These are phyloP conservation scores for Fistularia tabacaria DNA, from an alignment of 2,797 vertebrate genomes.

Conservation along the genomic window DNA sequence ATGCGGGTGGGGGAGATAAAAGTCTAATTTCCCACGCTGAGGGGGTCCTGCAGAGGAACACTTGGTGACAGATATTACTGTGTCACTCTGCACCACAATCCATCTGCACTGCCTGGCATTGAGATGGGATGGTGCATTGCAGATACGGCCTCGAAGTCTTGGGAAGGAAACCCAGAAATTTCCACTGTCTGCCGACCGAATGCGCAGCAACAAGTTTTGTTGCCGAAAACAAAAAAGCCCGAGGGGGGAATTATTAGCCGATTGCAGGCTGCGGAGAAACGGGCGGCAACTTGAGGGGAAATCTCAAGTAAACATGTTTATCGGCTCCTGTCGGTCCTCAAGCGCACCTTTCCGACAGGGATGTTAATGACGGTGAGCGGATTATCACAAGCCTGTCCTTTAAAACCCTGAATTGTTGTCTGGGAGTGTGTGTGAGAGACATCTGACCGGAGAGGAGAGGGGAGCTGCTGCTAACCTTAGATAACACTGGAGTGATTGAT, in stretches of 20 bases:
- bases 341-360: too few relatives aligned
- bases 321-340: too few relatives aligned
- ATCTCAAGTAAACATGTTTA: too few relatives aligned
- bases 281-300: too few relatives aligned
- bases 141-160: constrained; percentile 59
- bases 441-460: too few relatives aligned
- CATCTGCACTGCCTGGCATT: constrained; percentile 62
- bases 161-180: constrained; percentile 40
- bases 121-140: constrained; percentile 70
- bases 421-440: too few relatives aligned
- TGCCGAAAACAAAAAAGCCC: constrained; percentile 1
- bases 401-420: too few relatives aligned
- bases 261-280: too few relatives aligned
- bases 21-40: constrained; percentile 47
- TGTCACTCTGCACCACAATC: constrained; percentile 70
- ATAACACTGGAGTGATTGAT: constrained; percentile 20
- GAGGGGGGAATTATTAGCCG: neutral
- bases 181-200: constrained; percentile 10
- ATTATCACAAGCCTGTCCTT: too few relatives aligned
- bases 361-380: too few relatives aligned
- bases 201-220: constrained; percentile 57
- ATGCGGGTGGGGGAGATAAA: constrained; percentile 2
- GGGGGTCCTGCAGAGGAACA: constrained; percentile 56
- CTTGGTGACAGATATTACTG: constrained; percentile 62
- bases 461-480: constrained; percentile 7